Evolutionary conservation across 2,797 vertebrate species (phyloP).

Genomic region (Selene dorsalis): DNA sequence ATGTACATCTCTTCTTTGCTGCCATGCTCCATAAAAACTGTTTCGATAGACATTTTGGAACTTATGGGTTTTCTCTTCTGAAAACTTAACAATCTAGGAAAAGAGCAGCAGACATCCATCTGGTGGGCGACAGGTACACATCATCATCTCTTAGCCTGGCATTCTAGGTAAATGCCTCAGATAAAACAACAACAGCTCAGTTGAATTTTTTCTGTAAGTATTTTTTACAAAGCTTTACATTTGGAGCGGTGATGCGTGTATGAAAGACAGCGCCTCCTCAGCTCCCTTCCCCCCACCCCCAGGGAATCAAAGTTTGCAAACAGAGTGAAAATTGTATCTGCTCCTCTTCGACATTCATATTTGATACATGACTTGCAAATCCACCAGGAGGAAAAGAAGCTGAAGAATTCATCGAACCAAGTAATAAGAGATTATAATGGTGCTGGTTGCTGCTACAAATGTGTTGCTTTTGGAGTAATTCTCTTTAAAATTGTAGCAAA

Average conservation of each 20-base stretch:
- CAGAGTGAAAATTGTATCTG: not conserved
- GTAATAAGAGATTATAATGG: not conserved
- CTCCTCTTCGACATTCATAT: not conserved
- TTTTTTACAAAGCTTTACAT: not conserved
- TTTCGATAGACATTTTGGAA: not conserved
- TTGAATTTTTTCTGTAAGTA: not conserved
- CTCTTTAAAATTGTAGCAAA: not conserved
- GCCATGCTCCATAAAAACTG: not conserved
- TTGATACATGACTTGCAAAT: constrained; percentile 19
- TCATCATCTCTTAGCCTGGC: not conserved
- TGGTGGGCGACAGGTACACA: not conserved
- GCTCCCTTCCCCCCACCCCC: too few species aligned
- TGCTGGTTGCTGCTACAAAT: not conserved
- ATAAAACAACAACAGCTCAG: not conserved
- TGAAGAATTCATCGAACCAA: not conserved
- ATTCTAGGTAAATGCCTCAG: not conserved
- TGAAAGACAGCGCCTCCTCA: not conserved
- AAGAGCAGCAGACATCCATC: not conserved
- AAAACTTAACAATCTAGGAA: not conserved
- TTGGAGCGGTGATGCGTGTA: not conserved
- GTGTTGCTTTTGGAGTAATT: constrained; percentile 3
- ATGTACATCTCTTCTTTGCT: not conserved
- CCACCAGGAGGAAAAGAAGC: constrained; percentile 10
- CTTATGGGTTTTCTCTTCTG: not conserved
- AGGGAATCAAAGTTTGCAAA: not conserved